These are phyloP conservation scores for Paramormyrops kingsleyae DNA, from an alignment of 2,113 vertebrate genomes.

Conservation along the genomic window DNA sequence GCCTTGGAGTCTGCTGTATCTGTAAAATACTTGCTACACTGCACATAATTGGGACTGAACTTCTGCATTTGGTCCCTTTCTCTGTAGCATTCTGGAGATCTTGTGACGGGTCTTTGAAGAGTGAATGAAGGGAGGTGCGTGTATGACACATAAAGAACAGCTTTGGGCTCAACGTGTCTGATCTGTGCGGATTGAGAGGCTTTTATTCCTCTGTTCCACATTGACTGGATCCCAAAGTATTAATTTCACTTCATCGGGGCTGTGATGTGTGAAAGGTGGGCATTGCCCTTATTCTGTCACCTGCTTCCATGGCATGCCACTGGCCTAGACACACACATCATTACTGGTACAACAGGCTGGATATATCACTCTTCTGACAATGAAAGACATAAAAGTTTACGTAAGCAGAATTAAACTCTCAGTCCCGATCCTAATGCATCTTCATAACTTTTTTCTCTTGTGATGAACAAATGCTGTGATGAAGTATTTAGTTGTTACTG, in stretches of 20 bases:
- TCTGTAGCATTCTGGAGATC: neutral
- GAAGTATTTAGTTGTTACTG: neutral
- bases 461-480: neutral
- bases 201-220: conserved; percentile 20
- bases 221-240: conserved; percentile 22
- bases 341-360: conserved; percentile 48
- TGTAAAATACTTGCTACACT: neutral
- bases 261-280: conserved; percentile 39
- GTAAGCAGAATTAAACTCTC: conserved; percentile 36
- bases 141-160: conserved; percentile 17
- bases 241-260: conserved; percentile 37
- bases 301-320: conserved; percentile 50
- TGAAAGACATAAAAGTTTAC: conserved; percentile 48
- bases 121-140: neutral
- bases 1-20: neutral
- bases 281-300: conserved; percentile 65
- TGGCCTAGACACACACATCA: conserved; percentile 50
- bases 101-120: neutral
- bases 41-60: neutral
- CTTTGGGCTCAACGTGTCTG: conserved; percentile 5
- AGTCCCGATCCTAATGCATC: conserved; percentile 38
- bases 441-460: conserved; percentile 19
- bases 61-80: neutral
- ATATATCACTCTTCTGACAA: conserved; percentile 61
- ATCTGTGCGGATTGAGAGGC: conserved; percentile 27